Evolutionary conservation across 2,113 vertebrate species (phyloP).

Genomic region (Dermatemys mawii): DNA sequence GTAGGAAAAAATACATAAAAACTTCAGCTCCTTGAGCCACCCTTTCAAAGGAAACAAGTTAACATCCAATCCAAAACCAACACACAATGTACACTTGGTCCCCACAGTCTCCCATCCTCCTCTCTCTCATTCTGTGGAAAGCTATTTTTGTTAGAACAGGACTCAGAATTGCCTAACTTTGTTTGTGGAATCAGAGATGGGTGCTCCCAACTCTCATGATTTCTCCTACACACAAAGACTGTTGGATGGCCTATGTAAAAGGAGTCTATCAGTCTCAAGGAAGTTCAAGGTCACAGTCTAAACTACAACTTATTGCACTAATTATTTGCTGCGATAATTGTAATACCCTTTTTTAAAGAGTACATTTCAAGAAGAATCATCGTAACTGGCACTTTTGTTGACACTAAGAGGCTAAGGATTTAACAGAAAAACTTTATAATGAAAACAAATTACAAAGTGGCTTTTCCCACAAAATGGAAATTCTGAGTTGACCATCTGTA

Average conservation of each 20-base stretch:
- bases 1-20: not conserved
- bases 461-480: not conserved
- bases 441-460: not conserved
- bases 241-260: not conserved
- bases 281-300: not conserved
- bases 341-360: not conserved
- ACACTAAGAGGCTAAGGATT: not conserved
- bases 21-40: not conserved
- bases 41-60: not conserved
- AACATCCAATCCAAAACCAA: not conserved
- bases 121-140: not conserved
- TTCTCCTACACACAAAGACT: not conserved
- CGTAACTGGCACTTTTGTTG: not conserved
- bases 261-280: fast-evolving
- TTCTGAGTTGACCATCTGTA: not conserved
- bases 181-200: not conserved
- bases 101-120: not conserved
- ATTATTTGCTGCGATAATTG: not conserved
- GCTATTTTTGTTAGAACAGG: not conserved
- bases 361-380: not conserved
- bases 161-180: not conserved
- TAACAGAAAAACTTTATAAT: not conserved
- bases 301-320: not conserved
- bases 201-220: not conserved
- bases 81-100: not conserved